Evolutionary conservation across 1,140 invertebrate genomes (phyloP), one percentile per base, ranked within the genome.

Genomic region (Dendrolimus punctatus): DNA sequence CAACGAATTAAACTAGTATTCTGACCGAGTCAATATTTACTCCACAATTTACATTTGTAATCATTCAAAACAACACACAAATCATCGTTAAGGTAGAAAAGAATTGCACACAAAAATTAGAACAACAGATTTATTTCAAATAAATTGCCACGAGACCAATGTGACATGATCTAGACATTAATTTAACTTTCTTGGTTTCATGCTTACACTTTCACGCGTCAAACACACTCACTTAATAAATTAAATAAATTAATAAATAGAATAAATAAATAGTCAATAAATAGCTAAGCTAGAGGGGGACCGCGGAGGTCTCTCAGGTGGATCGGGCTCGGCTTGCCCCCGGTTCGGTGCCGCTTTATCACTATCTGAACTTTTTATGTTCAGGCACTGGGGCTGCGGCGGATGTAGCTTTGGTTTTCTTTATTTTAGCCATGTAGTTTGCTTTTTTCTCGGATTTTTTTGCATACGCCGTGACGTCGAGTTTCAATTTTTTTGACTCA

Each of bases 401-500:
- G 52, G 71, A 71, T 62, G 80, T 76, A 53, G 78, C 80, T 86
- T 86, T 86, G 67, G 78, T 86, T 84, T 81, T 85, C 81, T 85
- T 85, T 72, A 85, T 68, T 78, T 86, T 88, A 64, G 71, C 69
- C 55, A 66, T 59, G 66, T 80, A 72, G 68, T 80, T 87, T 54
- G 74, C 73, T 71, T 89, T 88, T 88, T 90, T 91, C 62, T 87
- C 87, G 58, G 79, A 73, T 80, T 89, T 90, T 88, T 90, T 89
- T 82, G 88, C 76, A 76, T 73, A 82, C 74, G 79, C 75, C 60
- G 83, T 71, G 62, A 73, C 67, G 60, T 76, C 81, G 62, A 75
- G 75, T 64, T 86, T 86, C 74, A 88, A 79, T 82, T 91, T 90
- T 91, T 93, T 94, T 73, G 93, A 94, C 93, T 94, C 93, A 94